A percentile compares a stretch with the other conserved stretches of the same genome.
phyloP scores from a whole-genome alignment of 1,140 invertebrate genomes.

The Cephus cinctus region DNA sequence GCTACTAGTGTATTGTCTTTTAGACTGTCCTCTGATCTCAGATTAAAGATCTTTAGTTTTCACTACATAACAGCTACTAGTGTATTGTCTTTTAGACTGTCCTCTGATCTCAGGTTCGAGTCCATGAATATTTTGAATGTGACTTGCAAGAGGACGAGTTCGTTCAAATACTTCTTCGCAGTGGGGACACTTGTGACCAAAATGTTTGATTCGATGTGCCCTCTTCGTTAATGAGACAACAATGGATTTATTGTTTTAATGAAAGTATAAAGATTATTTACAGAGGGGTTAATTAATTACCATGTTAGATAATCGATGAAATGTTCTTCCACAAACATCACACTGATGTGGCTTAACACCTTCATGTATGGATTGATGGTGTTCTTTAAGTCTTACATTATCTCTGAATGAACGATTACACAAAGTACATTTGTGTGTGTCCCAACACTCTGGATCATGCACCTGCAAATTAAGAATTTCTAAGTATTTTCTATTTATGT shows the following conservation, averaged over 20 bases:
- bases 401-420: conserved; percentile 39
- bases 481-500: conserved; percentile 5
- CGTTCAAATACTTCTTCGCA: conserved; percentile 48
- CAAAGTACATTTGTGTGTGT: conserved; percentile 32
- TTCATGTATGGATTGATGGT: conserved; percentile 35
- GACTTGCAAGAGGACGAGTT: conserved; percentile 20
- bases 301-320: conserved; percentile 43
- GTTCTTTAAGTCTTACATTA: conserved; percentile 32
- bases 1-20: conserved; percentile 26
- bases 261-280: neutral
- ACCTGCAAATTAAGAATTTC: conserved; percentile 21
- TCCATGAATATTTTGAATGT: conserved; percentile 28
- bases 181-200: conserved; percentile 46
- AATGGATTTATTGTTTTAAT: neutral
- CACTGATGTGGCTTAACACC: conserved; percentile 37
- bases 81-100: too few relatives aligned
- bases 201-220: conserved; percentile 23
- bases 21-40: conserved; percentile 15
- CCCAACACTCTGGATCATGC: conserved; percentile 40
- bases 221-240: conserved; percentile 22
- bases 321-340: conserved; percentile 37
- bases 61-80: too few relatives aligned
- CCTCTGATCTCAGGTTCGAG: conserved; percentile 19
- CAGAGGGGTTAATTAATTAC: conserved; percentile 10
- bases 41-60: conserved; percentile 25